Base-by-base conservation (phyloP, 2,888 invertebrate genomes). In the Epiblema foenella region DNA sequence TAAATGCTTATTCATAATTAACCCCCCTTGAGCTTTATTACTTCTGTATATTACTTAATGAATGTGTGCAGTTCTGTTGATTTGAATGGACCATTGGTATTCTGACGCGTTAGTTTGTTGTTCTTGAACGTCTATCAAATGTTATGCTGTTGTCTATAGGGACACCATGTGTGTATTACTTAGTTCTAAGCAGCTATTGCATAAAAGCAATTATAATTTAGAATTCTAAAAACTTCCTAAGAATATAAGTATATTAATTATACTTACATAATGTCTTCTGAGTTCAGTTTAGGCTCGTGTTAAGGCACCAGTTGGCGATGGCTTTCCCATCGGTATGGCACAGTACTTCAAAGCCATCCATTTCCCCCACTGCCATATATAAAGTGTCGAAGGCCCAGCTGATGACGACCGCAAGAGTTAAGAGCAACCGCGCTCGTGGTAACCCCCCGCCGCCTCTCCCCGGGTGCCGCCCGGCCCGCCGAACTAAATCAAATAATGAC, bases 401-500 rank as follows among this genome's bases (percentile, higher is more conserved):
- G 92, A 91, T 90, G 92, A 89, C 85, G 88, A 89, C 83, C 83
- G 85, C 79, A 81, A 78, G 83, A 87, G 84, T 83, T 83, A 81
- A 82, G 85, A 76, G 82, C 84, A 82, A 81, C 84, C 83, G 83
- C 84, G 85, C 84, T 90, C 89, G 90, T 88, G 88, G 89, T 85
- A 85, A 81, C 89, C 91, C 91, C 93, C 93, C 82, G 88, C 85
- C 81, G 91, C 81, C 85, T 70, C 91, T 74, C 92, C 75, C 83
- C 92, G 84, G 93, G 93, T 86, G 90, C 86, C 88, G 78, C 79
- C 84, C 84, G 83, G 85, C 84, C 86, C 87, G 88, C 89, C 89
- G 90, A 90, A 93, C 93, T 93, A 93, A 93, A 93, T 93, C 93
- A 93, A 93, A 93, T 92, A 93, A 92, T 93, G 93, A 93, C 93